Conservation (phyloP, 2,888 invertebrate genomes). For the Parnassius mnemosyne region DNA sequence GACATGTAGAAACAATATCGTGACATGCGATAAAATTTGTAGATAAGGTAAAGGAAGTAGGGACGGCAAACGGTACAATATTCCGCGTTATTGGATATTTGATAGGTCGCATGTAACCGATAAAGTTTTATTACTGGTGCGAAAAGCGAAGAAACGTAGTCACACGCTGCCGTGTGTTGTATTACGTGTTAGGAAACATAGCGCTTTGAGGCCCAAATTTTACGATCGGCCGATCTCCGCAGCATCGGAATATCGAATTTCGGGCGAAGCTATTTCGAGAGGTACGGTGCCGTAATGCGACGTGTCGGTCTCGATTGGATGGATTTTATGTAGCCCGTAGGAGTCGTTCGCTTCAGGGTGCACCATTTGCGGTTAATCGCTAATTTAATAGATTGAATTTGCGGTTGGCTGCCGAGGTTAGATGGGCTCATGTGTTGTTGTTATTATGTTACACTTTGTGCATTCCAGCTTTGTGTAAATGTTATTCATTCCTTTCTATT, state of each 20-base stretch:
- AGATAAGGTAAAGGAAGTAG: slow-evolving; percentile 12
- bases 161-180: neutral
- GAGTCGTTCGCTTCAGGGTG: slow-evolving; percentile 49
- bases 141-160: slow-evolving; percentile 20
- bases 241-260: slow-evolving; percentile 68
- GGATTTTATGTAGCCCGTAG: slow-evolving; percentile 68
- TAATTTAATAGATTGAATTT: slow-evolving; percentile 65
- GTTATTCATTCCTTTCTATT: slow-evolving; percentile 3
- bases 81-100: slow-evolving; percentile 59
- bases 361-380: slow-evolving; percentile 59
- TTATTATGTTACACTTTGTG: neutral
- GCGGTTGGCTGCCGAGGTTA: slow-evolving; percentile 43
- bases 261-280: slow-evolving; percentile 69
- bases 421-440: neutral
- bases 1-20: slow-evolving; percentile 20
- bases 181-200: slow-evolving; percentile 27
- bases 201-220: slow-evolving; percentile 58
- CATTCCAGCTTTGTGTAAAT: neutral
- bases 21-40: slow-evolving; percentile 20
- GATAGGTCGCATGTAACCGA: slow-evolving; percentile 65
- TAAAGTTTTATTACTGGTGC: slow-evolving; percentile 68
- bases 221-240: slow-evolving; percentile 66
- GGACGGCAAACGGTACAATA: slow-evolving; percentile 32
- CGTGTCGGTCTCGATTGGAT: slow-evolving; percentile 71
- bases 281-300: slow-evolving; percentile 57